These are phyloP conservation scores for Heterochromis multidens DNA, from an alignment of 2,113 vertebrate species.

Conservation along the genomic window DNA sequence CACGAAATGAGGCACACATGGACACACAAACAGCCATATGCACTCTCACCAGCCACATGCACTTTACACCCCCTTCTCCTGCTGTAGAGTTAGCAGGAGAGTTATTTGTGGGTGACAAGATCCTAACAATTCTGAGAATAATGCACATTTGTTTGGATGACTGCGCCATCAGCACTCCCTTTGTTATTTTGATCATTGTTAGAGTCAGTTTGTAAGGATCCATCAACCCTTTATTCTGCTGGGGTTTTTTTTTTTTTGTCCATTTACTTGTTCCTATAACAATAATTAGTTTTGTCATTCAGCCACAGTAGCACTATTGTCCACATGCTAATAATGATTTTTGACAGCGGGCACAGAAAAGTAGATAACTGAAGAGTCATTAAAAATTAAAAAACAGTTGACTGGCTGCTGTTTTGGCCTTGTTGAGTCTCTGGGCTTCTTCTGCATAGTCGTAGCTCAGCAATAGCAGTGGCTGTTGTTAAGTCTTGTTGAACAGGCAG, in stretches of 20 bases:
- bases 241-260: slow-evolving; percentile 24
- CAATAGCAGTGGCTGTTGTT: neutral
- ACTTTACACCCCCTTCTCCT: slow-evolving; percentile 25
- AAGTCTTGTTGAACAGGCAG: slow-evolving; percentile 22
- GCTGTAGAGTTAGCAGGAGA: slow-evolving; percentile 27
- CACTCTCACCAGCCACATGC: slow-evolving; percentile 19
- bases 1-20: slow-evolving; percentile 11
- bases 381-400: slow-evolving; percentile 21
- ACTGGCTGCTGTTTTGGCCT: slow-evolving; percentile 16
- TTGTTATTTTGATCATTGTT: slow-evolving; percentile 67
- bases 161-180: slow-evolving; percentile 67
- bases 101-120: slow-evolving; percentile 73
- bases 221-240: slow-evolving; percentile 59
- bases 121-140: slow-evolving; percentile 69
- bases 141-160: slow-evolving; percentile 70
- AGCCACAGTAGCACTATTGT: slow-evolving; percentile 63
- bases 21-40: neutral
- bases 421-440: neutral
- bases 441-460: slow-evolving; percentile 7
- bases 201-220: slow-evolving; percentile 62
- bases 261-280: slow-evolving; percentile 64
- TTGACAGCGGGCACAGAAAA: slow-evolving; percentile 38
- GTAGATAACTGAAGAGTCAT: slow-evolving; percentile 32
- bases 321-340: slow-evolving; percentile 49
- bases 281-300: slow-evolving; percentile 71